These are phyloP conservation scores for Pararge aegeria DNA, from an alignment of 1,140 invertebrate species.

Conservation along the genomic window DNA sequence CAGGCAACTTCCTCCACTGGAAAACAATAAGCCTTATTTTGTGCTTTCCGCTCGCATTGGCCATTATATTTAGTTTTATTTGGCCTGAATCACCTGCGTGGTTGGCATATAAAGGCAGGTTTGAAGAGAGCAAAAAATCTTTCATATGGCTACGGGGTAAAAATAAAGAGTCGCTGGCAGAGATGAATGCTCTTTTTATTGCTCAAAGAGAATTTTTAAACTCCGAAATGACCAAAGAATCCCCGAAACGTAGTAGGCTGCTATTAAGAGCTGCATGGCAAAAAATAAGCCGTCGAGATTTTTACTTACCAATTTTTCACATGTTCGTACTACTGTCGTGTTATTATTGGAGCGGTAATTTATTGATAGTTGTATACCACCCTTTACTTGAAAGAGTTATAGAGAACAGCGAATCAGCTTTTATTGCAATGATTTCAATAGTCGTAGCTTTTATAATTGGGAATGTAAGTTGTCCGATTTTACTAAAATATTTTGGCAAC, in stretches of 20 bases:
- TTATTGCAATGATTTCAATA: conserved; percentile 20
- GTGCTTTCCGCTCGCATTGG: conserved; percentile 6
- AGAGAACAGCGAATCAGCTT: conserved; percentile 18
- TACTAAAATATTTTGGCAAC: conserved; percentile 25
- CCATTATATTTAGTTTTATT: conserved; percentile 16
- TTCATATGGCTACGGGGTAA: conserved; percentile 22
- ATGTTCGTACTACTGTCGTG: conserved; percentile 18
- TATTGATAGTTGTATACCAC: conserved; percentile 19
- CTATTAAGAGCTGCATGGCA: conserved; percentile 7
- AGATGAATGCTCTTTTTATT: conserved; percentile 22
- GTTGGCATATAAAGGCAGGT: conserved; percentile 22
- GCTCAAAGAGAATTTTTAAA: conserved; percentile 11
- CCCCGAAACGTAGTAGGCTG: not conserved
- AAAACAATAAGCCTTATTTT: conserved; percentile 18
- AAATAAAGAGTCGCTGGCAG: conserved; percentile 15
- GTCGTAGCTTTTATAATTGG: conserved; percentile 16
- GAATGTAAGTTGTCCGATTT: conserved; percentile 1
- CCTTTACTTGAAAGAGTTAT: conserved; percentile 22
- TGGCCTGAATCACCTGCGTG: conserved; percentile 26
- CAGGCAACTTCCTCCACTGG: conserved; percentile 16
- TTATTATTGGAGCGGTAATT: conserved; percentile 25
- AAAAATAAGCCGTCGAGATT: conserved; percentile 17
- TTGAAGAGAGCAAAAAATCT: conserved; percentile 26
- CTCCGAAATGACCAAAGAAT: not conserved
- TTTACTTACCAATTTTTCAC: conserved; percentile 21